These are phyloP conservation scores for Procambarus virginalis DNA, from an alignment of 1,140 invertebrate species.

Conservation along the genomic window DNA sequence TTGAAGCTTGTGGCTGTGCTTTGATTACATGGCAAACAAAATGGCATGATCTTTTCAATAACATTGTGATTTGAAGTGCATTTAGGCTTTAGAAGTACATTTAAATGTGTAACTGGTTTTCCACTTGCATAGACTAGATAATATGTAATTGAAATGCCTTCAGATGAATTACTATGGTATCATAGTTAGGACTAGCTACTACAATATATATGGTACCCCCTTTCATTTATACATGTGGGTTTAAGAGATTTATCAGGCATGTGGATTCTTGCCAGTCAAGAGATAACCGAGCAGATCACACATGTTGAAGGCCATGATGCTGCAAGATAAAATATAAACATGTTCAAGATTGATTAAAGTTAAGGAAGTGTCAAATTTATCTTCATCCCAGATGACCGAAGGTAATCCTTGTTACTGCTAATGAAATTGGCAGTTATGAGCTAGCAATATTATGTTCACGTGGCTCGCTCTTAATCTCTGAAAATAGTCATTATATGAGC, in stretches of 20 bases:
- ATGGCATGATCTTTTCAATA: conserved; percentile 58
- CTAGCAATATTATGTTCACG: conserved; percentile 8
- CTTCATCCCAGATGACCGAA: not conserved
- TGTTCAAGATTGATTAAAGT: not conserved
- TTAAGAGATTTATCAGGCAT: conserved; percentile 13
- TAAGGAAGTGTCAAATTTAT: not conserved
- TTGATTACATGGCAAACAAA: conserved; percentile 55
- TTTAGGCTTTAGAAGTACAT: conserved; percentile 55
- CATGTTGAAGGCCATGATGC: not conserved
- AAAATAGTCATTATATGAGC: conserved; percentile 21
- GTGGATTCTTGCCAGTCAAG: conserved; percentile 15
- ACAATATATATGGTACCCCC: conserved; percentile 44
- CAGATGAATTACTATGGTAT: conserved; percentile 51
- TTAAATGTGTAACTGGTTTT: conserved; percentile 65
- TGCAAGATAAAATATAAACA: not conserved
- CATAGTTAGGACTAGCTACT: conserved; percentile 56
- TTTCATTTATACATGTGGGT: conserved; percentile 31
- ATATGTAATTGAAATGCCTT: conserved; percentile 60
- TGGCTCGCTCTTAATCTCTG: conserved; percentile 22
- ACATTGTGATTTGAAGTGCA: conserved; percentile 61
- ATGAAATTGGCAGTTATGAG: not conserved
- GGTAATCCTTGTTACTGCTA: not conserved
- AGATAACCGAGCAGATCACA: not conserved
- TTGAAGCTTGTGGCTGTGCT: conserved; percentile 58
- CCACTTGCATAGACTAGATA: conserved; percentile 59